These are phyloP conservation scores for Ctenopoma kingsleyae DNA, from an alignment of 2,797 vertebrate species.

Conservation along the genomic window DNA sequence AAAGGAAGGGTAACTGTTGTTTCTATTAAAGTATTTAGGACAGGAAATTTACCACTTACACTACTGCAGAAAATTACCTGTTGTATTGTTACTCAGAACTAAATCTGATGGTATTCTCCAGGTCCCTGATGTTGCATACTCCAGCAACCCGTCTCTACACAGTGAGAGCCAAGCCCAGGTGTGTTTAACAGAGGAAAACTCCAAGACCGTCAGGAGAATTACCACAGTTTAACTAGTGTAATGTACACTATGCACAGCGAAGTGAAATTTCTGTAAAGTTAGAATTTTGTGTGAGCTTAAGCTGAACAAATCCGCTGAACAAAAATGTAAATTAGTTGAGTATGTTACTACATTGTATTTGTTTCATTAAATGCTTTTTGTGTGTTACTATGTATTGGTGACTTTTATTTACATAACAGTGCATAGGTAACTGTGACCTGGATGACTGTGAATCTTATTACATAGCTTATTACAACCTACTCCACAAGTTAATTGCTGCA, in stretches of 20 bases:
- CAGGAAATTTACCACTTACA: not conserved
- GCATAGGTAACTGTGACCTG: too few species aligned
- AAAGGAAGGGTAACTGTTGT: not conserved
- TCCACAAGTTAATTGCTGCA: too few species aligned
- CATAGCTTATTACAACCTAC: too few species aligned
- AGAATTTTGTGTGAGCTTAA: conserved; percentile 1
- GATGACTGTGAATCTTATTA: too few species aligned
- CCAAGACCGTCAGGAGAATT: conserved; percentile 56
- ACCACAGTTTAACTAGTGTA: conserved; percentile 70
- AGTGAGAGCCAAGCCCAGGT: conserved; percentile 35
- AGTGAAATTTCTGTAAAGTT: conserved; percentile 4
- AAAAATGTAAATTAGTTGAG: not conserved
- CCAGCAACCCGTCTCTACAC: conserved; percentile 49
- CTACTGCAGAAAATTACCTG: not conserved
- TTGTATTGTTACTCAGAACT: not conserved
- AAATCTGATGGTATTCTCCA: conserved; percentile 34
- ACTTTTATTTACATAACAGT: not conserved
- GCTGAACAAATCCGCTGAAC: not conserved
- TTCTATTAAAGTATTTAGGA: not conserved
- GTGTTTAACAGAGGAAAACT: conserved; percentile 26
- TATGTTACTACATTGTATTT: not conserved
- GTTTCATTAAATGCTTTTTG: conserved; percentile 12
- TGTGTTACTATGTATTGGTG: not conserved
- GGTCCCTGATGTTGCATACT: conserved; percentile 71
- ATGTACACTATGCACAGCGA: not conserved